These are phyloP conservation scores for Aspidiotus rigidus DNA, from an alignment of 2,888 invertebrate species.

Conservation along the genomic window DNA sequence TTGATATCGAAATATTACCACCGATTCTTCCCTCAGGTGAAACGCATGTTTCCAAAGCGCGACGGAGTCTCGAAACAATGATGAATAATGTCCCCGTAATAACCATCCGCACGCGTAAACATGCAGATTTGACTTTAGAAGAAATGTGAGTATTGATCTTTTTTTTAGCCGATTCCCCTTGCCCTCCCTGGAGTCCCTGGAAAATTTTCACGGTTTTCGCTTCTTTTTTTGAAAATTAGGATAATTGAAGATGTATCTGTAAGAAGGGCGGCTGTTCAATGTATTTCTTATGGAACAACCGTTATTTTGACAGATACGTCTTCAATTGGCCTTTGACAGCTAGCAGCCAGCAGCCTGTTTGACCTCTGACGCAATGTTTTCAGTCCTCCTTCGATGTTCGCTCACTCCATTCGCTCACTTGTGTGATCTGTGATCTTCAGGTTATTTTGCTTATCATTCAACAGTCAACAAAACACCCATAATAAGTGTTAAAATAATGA, in stretches of 20 bases:
- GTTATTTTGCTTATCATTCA: neutral
- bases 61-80: neutral
- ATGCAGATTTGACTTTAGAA: neutral
- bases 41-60: slow-evolving; percentile 1
- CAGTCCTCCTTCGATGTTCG: slow-evolving; percentile 1
- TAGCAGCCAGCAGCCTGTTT: neutral
- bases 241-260: too few species aligned
- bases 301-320: too few species aligned
- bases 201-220: too few species aligned
- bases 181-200: too few species aligned
- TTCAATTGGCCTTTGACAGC: slow-evolving; percentile 1
- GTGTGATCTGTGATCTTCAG: neutral
- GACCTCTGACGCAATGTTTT: slow-evolving; percentile 1
- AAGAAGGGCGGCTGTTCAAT: too few species aligned
- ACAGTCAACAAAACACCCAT: too few species aligned
- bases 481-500: too few species aligned
- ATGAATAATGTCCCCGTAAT: neutral
- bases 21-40: neutral
- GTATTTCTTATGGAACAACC: too few species aligned
- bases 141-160: neutral
- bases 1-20: neutral
- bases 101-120: neutral
- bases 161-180: slow-evolving; percentile 1
- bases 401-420: neutral
- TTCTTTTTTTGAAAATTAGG: too few species aligned